These are phyloP conservation scores for Caretta caretta DNA, from an alignment of 2,113 vertebrate species.

Conservation along the genomic window DNA sequence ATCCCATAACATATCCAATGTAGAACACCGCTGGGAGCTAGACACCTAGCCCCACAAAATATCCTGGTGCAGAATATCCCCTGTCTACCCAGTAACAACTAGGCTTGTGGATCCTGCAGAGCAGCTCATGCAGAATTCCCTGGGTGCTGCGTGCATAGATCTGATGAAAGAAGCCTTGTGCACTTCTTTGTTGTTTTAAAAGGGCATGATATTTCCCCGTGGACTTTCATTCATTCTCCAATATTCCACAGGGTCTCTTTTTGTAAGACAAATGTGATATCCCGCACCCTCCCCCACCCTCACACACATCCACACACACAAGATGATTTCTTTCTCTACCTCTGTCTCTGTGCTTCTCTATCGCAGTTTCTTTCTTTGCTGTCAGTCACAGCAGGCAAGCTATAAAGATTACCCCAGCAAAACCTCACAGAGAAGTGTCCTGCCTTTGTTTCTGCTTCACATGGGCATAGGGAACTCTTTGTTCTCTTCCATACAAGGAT, in stretches of 20 bases:
- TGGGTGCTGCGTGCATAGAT: background rate
- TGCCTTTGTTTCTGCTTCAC: background rate
- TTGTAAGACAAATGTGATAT: constrained; percentile 67
- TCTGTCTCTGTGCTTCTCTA: constrained; percentile 20
- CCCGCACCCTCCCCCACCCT: constrained; percentile 19
- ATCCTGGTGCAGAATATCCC: constrained; percentile 16
- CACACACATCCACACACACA: background rate
- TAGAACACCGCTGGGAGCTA: background rate
- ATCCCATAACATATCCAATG: background rate
- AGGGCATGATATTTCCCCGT: constrained; percentile 71
- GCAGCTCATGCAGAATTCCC: constrained; percentile 44
- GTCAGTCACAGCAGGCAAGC: constrained; percentile 67
- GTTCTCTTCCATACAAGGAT: constrained; percentile 33
- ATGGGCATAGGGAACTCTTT: constrained; percentile 39
- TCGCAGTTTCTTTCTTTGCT: background rate
- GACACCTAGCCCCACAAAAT: constrained; percentile 5
- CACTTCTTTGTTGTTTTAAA: constrained; percentile 59
- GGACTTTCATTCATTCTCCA: constrained; percentile 57
- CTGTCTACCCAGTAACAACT: background rate
- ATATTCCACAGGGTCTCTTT: constrained; percentile 51
- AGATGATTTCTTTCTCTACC: constrained; percentile 30
- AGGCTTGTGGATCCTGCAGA: background rate
- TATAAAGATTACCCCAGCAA: constrained; percentile 64
- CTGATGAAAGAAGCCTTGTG: constrained; percentile 57
- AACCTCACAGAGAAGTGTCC: constrained; percentile 20